Percentiles rank a stretch among this genome's conserved stretches.
Evolutionary conservation across 1,140 invertebrate genomes (phyloP).

Genomic region (Aleiodes sp.): DNA sequence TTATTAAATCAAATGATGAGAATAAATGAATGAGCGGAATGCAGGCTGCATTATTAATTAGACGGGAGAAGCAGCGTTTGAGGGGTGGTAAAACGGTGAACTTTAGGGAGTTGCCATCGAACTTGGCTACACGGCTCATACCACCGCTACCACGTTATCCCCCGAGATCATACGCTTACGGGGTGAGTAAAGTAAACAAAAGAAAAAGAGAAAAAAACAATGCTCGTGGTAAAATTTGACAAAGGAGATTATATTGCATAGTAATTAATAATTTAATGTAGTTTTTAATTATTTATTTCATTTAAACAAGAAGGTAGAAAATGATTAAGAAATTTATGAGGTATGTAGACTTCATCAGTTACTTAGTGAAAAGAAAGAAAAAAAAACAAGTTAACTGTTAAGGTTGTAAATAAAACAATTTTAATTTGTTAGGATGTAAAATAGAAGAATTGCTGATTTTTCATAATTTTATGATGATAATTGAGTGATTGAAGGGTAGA

Average conservation of each 20-base stretch:
- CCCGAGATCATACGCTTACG: slow-evolving; percentile 78
- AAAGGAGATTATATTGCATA: neutral
- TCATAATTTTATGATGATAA: no score
- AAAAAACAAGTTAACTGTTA: neutral
- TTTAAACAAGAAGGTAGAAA: neutral
- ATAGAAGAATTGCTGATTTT: neutral
- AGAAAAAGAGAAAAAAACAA: neutral
- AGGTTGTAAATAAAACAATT: neutral
- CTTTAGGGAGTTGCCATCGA: slow-evolving; percentile 82
- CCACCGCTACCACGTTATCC: slow-evolving; percentile 85
- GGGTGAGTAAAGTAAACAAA: slow-evolving; percentile 52
- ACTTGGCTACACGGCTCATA: slow-evolving; percentile 85
- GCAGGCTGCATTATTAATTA: slow-evolving; percentile 90
- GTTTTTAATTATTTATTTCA: no score
- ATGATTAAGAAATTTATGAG: neutral
- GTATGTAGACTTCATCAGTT: neutral
- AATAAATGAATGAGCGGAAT: slow-evolving; percentile 72
- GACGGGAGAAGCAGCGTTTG: slow-evolving; percentile 83
- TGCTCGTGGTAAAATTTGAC: neutral
- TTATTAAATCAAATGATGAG: slow-evolving; percentile 47
- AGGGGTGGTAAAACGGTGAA: slow-evolving; percentile 79
- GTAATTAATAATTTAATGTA: no score
- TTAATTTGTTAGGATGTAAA: neutral
- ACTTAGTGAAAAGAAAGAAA: neutral
- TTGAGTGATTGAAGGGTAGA: neutral